These are phyloP conservation scores for Tetramorium parvispinum DNA, from an alignment of 1,140 invertebrate species.

Conservation along the genomic window DNA sequence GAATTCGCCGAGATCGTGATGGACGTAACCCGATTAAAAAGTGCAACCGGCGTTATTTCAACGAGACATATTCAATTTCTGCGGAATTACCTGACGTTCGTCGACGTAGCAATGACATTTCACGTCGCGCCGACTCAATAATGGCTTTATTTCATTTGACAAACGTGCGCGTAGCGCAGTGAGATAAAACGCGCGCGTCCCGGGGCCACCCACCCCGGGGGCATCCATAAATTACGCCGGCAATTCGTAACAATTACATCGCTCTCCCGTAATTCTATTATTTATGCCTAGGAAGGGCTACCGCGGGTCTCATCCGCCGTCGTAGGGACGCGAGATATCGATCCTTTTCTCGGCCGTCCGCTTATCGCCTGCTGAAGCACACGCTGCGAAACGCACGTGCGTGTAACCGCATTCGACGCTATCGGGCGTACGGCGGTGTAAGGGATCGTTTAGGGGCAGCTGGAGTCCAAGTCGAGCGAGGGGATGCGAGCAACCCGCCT, in stretches of 20 bases:
- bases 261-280: constrained; percentile 70
- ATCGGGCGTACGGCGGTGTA: neutral
- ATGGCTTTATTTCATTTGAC: constrained; percentile 49
- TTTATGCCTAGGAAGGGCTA: constrained; percentile 62
- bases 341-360: constrained; percentile 63
- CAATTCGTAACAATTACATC: constrained; percentile 76
- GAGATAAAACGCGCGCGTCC: constrained; percentile 8
- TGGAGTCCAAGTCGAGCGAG: constrained; percentile 32
- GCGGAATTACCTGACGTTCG: neutral
- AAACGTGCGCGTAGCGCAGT: constrained; percentile 15
- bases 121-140: neutral
- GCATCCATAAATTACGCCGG: constrained; percentile 68
- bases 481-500: neutral
- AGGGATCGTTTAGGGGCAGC: constrained; percentile 57
- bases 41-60: neutral
- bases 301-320: constrained; percentile 32
- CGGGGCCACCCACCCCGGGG: constrained; percentile 66
- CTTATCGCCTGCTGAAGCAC: constrained; percentile 36
- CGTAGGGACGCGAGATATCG: constrained; percentile 62
- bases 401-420: neutral
- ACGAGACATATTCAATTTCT: neutral
- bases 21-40: neutral
- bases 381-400: neutral
- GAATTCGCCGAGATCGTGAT: neutral
- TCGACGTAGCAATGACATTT: constrained; percentile 22